Base-by-base conservation (phyloP, 2,888 invertebrate species). In the Ethmia dodecea region DNA sequence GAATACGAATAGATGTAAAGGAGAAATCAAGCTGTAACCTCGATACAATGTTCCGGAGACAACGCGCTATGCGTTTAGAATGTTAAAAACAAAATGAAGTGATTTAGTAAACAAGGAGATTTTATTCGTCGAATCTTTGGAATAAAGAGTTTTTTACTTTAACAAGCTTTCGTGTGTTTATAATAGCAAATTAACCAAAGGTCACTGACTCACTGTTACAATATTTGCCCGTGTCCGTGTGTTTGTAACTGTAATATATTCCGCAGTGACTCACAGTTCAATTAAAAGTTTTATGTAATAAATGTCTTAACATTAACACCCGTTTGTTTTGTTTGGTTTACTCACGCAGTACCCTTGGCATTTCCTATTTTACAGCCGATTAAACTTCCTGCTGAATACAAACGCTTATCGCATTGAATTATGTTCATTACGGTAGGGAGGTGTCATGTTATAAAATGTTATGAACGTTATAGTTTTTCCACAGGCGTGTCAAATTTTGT, bases 1-100 rank as follows among this genome's bases (percentile, higher is more conserved):
- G 56, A 65, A 64, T 67, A 65, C 62, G 56, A 60, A 60, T 60
- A 55, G 60, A 53, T 55, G 55, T 47, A 54, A 53, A 67, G 59
- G 68, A 61, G 71, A 68, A 68, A 67, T 60, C 61, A 47, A 43
- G 33, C 40, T 42, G 32, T 46, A 52, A 51, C 49, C 50, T 56
- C 43, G 37, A 51, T 60, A 22, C n/a, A n/a, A 32, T 32, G 26
- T 24, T 9, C 16, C 27, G 32, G 30, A 43, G 42, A 41, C 41
- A 29, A 49, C 46, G 45, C 51, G 45, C 46, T 43, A 31, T 26
- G 43, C 14, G 39, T 48, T 51, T n/a, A n/a, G n/a, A n/a, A n/a
- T n/a, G n/a, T n/a, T n/a, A n/a, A n/a, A 43, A 37, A 45, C 39
- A 37, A 37, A n/a, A 40, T 8, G 8, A 18, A 18, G 8, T 8